Evolutionary conservation across 1,140 invertebrate species (phyloP).

Genomic region (Cyclina sinensis): DNA sequence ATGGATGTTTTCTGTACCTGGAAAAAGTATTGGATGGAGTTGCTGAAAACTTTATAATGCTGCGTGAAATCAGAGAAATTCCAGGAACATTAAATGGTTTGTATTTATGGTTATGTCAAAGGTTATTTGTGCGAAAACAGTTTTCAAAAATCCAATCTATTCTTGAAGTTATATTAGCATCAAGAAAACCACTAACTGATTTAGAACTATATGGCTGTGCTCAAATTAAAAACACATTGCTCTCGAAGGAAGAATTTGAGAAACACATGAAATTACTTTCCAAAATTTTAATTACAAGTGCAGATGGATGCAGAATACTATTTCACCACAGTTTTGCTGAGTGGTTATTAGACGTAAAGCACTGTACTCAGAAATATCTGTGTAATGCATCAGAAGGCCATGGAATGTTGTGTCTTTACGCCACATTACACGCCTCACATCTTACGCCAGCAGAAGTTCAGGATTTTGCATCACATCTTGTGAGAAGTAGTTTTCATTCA

Average conservation of each 20-base stretch:
- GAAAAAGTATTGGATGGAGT: constrained; percentile 95
- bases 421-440: constrained; percentile 89
- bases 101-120: constrained; percentile 97
- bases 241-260: constrained; percentile 95
- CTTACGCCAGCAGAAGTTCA: constrained; percentile 88
- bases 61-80: constrained; percentile 95
- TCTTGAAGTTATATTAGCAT: constrained; percentile 95
- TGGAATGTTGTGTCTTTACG: constrained; percentile 95
- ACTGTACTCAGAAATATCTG: constrained; percentile 97
- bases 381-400: constrained; percentile 95
- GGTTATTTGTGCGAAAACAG: constrained; percentile 92
- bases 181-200: constrained; percentile 93
- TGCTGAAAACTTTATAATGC: constrained; percentile 96
- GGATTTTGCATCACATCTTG: constrained; percentile 89
- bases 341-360: constrained; percentile 98
- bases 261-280: constrained; percentile 93
- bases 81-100: constrained; percentile 98
- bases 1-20: constrained; percentile 97
- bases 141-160: constrained; percentile 93
- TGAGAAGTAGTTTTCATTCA: constrained; percentile 84
- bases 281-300: constrained; percentile 88
- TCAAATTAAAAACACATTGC: constrained; percentile 92
- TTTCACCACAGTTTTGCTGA: constrained; percentile 96
- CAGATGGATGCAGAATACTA: constrained; percentile 90
- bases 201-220: constrained; percentile 93